Conservation (phyloP, 2,113 vertebrate species). For the Nothoprocta perdicaria region DNA sequence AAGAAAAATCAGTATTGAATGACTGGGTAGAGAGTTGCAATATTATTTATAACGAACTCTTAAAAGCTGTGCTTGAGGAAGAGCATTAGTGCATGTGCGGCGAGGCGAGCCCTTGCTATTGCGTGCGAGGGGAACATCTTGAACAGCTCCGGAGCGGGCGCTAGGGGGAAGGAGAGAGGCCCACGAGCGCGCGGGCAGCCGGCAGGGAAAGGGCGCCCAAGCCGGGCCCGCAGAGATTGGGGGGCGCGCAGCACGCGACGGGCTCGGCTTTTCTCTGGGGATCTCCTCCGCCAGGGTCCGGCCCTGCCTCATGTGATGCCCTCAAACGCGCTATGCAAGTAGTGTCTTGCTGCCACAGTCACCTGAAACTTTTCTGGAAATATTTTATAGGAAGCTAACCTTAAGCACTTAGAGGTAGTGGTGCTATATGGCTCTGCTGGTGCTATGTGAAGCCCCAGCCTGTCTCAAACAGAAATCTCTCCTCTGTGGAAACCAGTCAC, state of each 20-base stretch:
- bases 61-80: not conserved
- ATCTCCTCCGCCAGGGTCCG: not conserved
- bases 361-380: not conserved
- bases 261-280: not conserved
- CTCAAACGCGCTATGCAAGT: accelerated
- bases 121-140: not conserved
- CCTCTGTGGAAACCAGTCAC: not conserved
- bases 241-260: accelerated
- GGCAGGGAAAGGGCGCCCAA: not conserved
- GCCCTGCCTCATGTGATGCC: not conserved
- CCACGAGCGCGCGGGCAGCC: not conserved
- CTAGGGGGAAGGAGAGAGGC: constrained; percentile 53
- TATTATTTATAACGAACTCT: not conserved
- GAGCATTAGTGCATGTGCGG: accelerated
- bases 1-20: not conserved
- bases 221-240: accelerated
- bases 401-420: not conserved
- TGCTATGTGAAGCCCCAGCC: not conserved
- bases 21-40: not conserved
- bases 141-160: not conserved
- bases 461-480: not conserved
- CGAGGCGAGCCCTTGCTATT: accelerated
- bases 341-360: not conserved
- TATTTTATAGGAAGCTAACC: not conserved
- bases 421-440: not conserved